A percentile compares a stretch with the other conserved stretches of the same genome.
Evolutionary conservation across 2,113 vertebrate species (phyloP).

Genomic region (Vireo altiloquus): DNA sequence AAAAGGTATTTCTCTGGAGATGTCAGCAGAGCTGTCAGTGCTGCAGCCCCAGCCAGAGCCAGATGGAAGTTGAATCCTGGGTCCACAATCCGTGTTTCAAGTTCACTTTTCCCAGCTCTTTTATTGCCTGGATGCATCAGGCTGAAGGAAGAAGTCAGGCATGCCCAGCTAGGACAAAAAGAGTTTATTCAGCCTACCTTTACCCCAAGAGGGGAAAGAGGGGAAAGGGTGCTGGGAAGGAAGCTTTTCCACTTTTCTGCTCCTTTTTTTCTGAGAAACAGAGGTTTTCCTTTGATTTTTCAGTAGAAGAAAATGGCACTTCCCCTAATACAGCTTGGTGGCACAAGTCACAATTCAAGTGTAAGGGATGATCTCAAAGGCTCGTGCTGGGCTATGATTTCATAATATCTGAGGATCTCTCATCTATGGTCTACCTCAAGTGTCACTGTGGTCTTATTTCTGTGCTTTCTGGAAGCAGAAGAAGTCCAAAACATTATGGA

Average conservation of each 20-base stretch:
- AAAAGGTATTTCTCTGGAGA: background rate
- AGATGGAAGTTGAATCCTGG: background rate
- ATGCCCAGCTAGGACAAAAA: background rate
- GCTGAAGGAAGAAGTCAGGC: background rate
- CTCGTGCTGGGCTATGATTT: background rate
- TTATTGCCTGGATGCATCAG: background rate
- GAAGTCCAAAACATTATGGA: background rate
- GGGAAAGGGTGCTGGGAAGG: fast-evolving
- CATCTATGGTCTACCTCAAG: background rate
- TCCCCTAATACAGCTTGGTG: background rate
- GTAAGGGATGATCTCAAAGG: background rate
- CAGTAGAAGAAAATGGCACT: background rate
- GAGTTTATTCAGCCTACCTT: background rate
- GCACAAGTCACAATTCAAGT: fast-evolving
- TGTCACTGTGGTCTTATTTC: background rate
- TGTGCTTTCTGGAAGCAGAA: background rate
- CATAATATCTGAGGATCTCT: background rate
- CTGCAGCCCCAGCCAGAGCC: fast-evolving
- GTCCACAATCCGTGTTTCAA: background rate
- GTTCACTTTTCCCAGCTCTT: background rate
- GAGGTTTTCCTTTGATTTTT: background rate
- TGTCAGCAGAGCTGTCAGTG: background rate
- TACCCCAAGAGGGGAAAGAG: fast-evolving
- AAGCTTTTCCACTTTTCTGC: background rate
- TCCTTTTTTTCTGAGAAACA: background rate